Conservation (phyloP, 2,113 vertebrate species). For the Passer montanus region DNA sequence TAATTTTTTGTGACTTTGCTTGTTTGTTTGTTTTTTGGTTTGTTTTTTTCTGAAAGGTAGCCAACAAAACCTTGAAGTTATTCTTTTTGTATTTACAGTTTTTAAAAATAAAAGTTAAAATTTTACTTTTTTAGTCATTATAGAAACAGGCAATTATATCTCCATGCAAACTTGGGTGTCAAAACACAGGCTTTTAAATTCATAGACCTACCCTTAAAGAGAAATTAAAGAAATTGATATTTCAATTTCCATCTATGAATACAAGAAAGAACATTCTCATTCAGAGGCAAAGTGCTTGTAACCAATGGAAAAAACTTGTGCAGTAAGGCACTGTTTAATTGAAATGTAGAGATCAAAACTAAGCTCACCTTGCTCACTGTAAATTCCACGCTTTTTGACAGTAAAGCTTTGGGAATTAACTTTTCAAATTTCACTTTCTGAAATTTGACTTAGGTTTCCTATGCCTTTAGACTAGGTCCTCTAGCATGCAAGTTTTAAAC, state of each 20-base stretch:
- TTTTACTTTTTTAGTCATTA: constrained; percentile 34
- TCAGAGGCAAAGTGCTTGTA: neutral
- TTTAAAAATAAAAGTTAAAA: constrained; percentile 22
- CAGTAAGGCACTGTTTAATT: neutral
- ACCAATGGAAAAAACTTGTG: neutral
- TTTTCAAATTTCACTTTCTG: neutral
- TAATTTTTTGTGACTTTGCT: constrained; percentile 56
- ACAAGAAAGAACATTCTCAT: neutral
- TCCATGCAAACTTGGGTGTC: neutral
- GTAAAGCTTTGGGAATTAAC: neutral
- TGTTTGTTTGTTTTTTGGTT: constrained; percentile 35
- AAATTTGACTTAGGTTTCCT: neutral
- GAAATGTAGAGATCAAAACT: neutral
- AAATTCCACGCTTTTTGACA: neutral
- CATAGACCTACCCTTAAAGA: neutral
- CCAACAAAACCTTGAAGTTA: constrained; percentile 48
- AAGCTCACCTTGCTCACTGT: neutral
- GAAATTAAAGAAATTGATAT: neutral
- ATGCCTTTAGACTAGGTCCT: neutral
- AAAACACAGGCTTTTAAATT: neutral
- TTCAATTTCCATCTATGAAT: neutral
- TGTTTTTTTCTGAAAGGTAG: constrained; percentile 58
- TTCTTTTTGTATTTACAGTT: neutral
- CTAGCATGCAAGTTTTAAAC: neutral
- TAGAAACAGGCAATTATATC: constrained; percentile 3